phyloP scores from a whole-genome alignment of 1,140 invertebrate species.

The Neuroterus valhalla region DNA sequence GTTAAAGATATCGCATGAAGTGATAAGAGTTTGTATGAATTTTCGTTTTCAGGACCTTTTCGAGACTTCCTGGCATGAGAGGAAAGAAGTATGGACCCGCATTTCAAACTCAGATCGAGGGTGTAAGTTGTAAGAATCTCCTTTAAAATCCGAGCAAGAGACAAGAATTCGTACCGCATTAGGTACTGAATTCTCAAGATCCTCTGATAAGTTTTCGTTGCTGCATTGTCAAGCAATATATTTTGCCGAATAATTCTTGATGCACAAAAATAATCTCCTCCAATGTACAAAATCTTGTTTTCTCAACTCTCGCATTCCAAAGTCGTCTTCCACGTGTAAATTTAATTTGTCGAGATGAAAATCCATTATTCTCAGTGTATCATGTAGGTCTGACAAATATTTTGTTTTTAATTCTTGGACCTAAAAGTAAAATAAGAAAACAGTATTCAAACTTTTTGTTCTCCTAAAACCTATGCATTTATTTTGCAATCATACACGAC shows the following conservation, averaged over 20 bases:
- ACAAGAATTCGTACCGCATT: constrained; percentile 19
- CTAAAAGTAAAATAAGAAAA: no score
- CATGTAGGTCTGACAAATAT: no score
- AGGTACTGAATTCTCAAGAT: constrained; percentile 15
- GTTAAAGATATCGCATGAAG: background rate
- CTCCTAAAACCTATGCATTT: no score
- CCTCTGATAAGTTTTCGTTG: background rate
- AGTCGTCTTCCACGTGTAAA: background rate
- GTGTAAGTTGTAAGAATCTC: constrained; percentile 27
- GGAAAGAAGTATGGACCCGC: constrained; percentile 46
- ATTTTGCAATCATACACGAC: no score
- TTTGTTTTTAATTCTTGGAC: no score
- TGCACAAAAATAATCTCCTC: constrained; percentile 10
- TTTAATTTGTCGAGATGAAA: constrained; percentile 1
- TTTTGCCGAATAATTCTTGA: constrained; percentile 22
- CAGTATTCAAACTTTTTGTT: no score
- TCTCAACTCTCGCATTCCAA: background rate
- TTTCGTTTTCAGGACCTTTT: constrained; percentile 3
- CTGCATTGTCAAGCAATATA: constrained; percentile 18
- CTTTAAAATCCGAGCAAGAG: constrained; percentile 21
- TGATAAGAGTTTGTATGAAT: background rate
- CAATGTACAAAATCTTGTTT: background rate
- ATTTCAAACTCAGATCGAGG: constrained; percentile 33
- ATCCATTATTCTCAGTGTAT: background rate
- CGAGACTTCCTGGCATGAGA: background rate